phyloP scores from a whole-genome alignment of 1,140 invertebrate species.

The Potamilus streckersoni region DNA sequence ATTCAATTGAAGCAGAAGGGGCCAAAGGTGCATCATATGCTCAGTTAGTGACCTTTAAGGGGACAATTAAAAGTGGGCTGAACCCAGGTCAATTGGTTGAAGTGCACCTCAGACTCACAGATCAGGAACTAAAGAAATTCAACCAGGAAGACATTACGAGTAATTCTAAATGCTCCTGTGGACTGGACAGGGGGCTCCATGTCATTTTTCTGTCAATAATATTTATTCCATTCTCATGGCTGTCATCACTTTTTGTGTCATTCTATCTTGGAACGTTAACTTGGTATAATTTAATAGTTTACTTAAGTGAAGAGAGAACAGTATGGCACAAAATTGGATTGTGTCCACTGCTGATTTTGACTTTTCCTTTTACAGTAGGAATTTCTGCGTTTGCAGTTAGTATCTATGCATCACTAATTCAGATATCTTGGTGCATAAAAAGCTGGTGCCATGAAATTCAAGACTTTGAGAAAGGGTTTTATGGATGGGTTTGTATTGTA shows the following conservation, averaged over 20 bases:
- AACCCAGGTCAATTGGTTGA: slow-evolving; percentile 17
- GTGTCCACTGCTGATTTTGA: slow-evolving; percentile 77
- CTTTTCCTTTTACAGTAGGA: slow-evolving; percentile 79
- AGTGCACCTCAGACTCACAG: slow-evolving; percentile 17
- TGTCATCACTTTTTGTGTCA: slow-evolving; percentile 76
- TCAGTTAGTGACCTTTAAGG: slow-evolving; percentile 23
- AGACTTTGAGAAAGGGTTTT: slow-evolving; percentile 84
- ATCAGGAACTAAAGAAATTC: slow-evolving; percentile 11
- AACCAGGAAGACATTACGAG: background rate
- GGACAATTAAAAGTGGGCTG: slow-evolving; percentile 7
- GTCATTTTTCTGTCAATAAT: slow-evolving; percentile 76
- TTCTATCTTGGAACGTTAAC: slow-evolving; percentile 82
- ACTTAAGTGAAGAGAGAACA: slow-evolving; percentile 78
- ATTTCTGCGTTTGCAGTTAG: slow-evolving; percentile 76
- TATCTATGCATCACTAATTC: slow-evolving; percentile 77
- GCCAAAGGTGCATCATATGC: slow-evolving; percentile 5
- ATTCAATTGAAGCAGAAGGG: slow-evolving; percentile 10
- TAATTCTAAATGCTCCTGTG: background rate
- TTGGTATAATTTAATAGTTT: slow-evolving; percentile 82
- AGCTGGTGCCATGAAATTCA: slow-evolving; percentile 79
- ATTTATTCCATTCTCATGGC: slow-evolving; percentile 76
- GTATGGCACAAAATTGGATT: slow-evolving; percentile 69
- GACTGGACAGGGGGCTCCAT: slow-evolving; percentile 71
- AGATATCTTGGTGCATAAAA: slow-evolving; percentile 77
- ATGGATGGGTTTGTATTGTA: slow-evolving; percentile 80